Conservation (phyloP, 1,140 invertebrate genomes). For the Ectropis grisescens region DNA sequence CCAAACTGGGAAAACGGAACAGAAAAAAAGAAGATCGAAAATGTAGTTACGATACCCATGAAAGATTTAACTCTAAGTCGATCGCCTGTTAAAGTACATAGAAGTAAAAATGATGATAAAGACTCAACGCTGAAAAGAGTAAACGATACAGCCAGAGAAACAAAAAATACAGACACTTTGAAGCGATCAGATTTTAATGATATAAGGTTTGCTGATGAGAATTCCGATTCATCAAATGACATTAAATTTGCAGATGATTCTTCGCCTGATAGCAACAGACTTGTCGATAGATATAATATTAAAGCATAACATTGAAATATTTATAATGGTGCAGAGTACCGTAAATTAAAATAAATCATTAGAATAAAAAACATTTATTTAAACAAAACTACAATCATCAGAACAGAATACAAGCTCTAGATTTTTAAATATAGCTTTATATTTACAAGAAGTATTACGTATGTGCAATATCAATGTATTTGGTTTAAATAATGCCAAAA, state of each 20-base stretch:
- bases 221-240: constrained; percentile 61
- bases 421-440: no score
- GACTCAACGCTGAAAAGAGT: constrained; percentile 50
- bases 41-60: constrained; percentile 49
- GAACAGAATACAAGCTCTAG: no score
- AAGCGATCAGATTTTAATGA: constrained; percentile 50
- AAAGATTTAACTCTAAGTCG: constrained; percentile 47
- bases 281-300: constrained; percentile 49
- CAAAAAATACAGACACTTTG: constrained; percentile 33
- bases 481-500: no score
- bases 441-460: no score
- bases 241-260: constrained; percentile 62
- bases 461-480: no score
- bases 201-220: constrained; percentile 63
- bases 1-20: constrained; percentile 37
- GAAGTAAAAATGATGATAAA: constrained; percentile 44
- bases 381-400: no score
- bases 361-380: neutral
- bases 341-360: neutral
- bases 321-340: constrained; percentile 3
- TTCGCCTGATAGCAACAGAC: constrained; percentile 53
- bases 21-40: constrained; percentile 44
- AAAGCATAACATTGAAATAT: no score
- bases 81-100: constrained; percentile 45
- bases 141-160: constrained; percentile 37